These are phyloP conservation scores for Vanacampus margaritifer DNA, from an alignment of 2,113 vertebrate species.

Conservation along the genomic window DNA sequence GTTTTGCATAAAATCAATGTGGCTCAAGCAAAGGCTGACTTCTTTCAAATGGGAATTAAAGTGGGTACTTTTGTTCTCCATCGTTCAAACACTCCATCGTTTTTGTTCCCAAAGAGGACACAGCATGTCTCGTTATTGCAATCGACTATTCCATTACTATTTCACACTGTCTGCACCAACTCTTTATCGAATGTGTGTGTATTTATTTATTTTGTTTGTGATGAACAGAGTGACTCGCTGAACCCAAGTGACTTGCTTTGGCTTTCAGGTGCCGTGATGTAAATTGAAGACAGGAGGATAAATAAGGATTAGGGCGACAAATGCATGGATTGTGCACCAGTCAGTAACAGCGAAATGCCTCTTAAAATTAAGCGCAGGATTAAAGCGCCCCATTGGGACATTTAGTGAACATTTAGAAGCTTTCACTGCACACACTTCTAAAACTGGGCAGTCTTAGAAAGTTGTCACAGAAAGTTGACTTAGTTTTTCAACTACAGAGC, in stretches of 20 bases:
- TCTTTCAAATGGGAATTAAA: constrained; percentile 21
- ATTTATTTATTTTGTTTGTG: constrained; percentile 1
- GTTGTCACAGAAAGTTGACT: background rate
- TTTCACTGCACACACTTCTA: constrained; percentile 1
- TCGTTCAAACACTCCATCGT: background rate
- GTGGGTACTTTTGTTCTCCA: background rate
- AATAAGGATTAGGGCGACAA: constrained; percentile 42
- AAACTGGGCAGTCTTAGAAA: constrained; percentile 3
- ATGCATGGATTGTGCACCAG: constrained; percentile 27
- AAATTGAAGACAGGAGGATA: constrained; percentile 27
- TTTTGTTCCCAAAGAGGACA: background rate
- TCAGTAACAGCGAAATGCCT: constrained; percentile 20
- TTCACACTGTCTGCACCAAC: constrained; percentile 11
- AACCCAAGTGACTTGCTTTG: constrained; percentile 23
- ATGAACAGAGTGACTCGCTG: constrained; percentile 20
- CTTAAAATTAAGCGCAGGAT: constrained; percentile 25
- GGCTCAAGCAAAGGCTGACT: constrained; percentile 11
- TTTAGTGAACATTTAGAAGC: constrained; percentile 14
- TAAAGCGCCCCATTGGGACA: constrained; percentile 12
- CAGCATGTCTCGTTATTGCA: constrained; percentile 3
- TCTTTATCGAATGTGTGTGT: background rate
- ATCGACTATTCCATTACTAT: background rate
- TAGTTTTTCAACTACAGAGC: background rate
- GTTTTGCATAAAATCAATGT: background rate
- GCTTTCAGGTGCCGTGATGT: constrained; percentile 19